Base-by-base conservation (phyloP, 2,888 invertebrate species). In the Drosophila subsilvestris region DNA sequence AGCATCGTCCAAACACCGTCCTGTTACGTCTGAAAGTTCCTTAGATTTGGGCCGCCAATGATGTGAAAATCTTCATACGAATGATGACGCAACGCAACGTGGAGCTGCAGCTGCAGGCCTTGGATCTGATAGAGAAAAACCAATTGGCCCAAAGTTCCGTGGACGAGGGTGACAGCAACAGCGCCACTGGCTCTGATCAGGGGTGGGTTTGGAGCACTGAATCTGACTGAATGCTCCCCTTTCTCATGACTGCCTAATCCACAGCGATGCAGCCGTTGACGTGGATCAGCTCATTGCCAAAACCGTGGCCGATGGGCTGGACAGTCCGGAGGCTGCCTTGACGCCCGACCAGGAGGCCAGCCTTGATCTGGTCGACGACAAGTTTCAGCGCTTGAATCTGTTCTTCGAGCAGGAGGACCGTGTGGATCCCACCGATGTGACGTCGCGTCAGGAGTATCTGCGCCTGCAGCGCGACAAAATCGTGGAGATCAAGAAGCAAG, bases 61-160 rank as follows among this genome's bases (percentile, higher is more conserved):
- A 98, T 91, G 96, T 95, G 84, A 95, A 95, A 75, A 96, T 98
- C 92, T 98, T 98, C 90, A 95, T 96, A 63, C 94, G 96, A 73
- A 96, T 98, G 95, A 98, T 98, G 98, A 96, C 96, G 8, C 97
- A 97, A 90, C 96, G 97, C 87, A 98, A 98, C 91, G 95, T 98
- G 25, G 98, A 98, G 89, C 93, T 98, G 42, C 98, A 98, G 90
- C 92, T 98, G 71, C 96, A 98, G 93, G 97, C 97, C 0, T 91
- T 97, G 77, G 97, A 97, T 91, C 93, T 97, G 83, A 96, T 97
- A 59, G 97, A 97, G 90, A 94, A 95, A 84, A 95, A 96, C 79
- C 96, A 95, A 94, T 54, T 94, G 94, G 87, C 95, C 0, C 84
- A 66, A 10, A 67, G 47, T 22, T 44, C 60, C 0, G 61, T 63